Evolutionary conservation across 2,888 invertebrate species (phyloP).

Genomic region (Imbricaverruca yamaguchii): DNA sequence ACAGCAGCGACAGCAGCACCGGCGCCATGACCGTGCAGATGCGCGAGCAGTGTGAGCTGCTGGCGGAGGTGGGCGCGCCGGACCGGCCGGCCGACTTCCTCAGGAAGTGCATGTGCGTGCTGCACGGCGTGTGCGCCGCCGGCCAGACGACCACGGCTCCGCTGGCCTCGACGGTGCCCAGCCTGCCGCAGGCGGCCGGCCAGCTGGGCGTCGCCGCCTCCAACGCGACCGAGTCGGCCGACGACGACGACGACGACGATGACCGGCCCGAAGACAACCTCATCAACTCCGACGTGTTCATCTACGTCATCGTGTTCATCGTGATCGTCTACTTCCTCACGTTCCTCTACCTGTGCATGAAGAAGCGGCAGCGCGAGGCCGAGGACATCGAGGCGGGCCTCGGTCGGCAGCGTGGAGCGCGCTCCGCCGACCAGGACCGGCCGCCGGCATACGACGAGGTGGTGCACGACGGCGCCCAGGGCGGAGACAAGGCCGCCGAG

Average conservation of each 20-base stretch:
- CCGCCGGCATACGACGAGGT: not conserved
- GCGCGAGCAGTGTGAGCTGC: not conserved
- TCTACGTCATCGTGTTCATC: slow-evolving; percentile 18
- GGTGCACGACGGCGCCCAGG: not conserved
- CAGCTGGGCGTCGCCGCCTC: not conserved
- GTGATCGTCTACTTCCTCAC: slow-evolving; percentile 13
- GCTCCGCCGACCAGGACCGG: not conserved
- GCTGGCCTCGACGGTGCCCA: not conserved
- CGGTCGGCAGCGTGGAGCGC: not conserved
- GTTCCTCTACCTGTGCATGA: slow-evolving; percentile 17
- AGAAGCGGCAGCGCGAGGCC: slow-evolving; percentile 19
- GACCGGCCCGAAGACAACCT: not conserved
- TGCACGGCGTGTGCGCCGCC: not conserved
- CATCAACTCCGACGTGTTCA: slow-evolving; percentile 20
- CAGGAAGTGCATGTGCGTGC: not conserved
- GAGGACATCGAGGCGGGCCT: not conserved
- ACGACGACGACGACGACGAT: not conserved
- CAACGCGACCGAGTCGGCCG: not conserved
- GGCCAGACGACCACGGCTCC: not conserved
- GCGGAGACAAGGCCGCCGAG: not conserved
- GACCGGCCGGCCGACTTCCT: not conserved
- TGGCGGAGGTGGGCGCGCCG: not conserved
- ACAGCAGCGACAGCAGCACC: not conserved
- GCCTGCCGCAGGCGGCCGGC: not conserved
- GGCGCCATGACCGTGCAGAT: not conserved